Evolutionary conservation across 2,888 invertebrate species (phyloP), one percentile per base, ranked within the genome.

Genomic region (Pammene aurita): DNA sequence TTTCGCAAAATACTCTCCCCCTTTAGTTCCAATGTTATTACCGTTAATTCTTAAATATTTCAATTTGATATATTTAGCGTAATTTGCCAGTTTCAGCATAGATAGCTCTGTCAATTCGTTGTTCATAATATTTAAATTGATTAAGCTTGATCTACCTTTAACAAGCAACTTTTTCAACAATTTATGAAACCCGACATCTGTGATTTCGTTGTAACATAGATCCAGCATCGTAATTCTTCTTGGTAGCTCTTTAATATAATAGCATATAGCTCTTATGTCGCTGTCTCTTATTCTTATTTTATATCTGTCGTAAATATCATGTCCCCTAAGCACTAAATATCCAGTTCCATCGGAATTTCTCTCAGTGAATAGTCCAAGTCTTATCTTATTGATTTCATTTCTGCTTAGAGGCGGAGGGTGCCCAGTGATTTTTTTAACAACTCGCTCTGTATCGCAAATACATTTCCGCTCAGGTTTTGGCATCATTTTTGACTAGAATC

Each of bases 171-270:
- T 83, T 75, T 93, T 89, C 4, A 90, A 73, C 11, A 94, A 73
- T 70, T 86, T 89, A 55, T 79, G 80, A 26, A 94, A 87, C 0
- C 94, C 94, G 14, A 71, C 71, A 72, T 94, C 93, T 0, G 93
- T 93, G 10, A 95, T 93, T 57, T 90, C 76, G 72, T 95, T 95
- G 75, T 94, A 94, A 35, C 93, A 86, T 7, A 95, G 79, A 74
- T 94, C 93, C 0, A 95, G 57, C 60, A 85, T 90, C 0, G 87
- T 87, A 4, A 95, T 89, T 60, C 93, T 80, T 26, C 82, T 76
- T 0, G 86, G 84, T 68, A 92, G 78, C 56, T 88, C 83, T 44
- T 78, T 80, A 0, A 94, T 74, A 71, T 94, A 95, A 0, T 81
- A 42, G n/a, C 87, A 82, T 26, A 95, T 86, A 13, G 90, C 89